Percentiles rank a stretch among this genome's conserved stretches.
These are phyloP conservation scores for Aeoliscus strigatus DNA, from an alignment of 2,797 vertebrate species.

Conservation along the genomic window DNA sequence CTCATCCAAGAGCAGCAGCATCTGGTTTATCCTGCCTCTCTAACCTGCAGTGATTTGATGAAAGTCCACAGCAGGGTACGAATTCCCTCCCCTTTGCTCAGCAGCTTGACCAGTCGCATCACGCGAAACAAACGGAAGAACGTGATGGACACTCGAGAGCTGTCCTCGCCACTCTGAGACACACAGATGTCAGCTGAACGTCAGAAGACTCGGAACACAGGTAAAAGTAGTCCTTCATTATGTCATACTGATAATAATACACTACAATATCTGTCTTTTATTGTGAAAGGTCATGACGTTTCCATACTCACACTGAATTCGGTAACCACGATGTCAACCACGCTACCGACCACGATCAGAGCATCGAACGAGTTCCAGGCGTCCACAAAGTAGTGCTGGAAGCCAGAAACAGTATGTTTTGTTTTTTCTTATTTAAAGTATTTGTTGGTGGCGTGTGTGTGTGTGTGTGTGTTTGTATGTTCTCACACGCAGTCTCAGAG, in stretches of 20 bases:
- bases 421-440: too few relatives aligned
- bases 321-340: conserved; percentile 96
- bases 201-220: too few relatives aligned
- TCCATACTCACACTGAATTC: conserved; percentile 92
- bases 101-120: conserved; percentile 96
- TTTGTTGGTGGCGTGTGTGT: background rate
- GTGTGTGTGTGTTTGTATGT: conserved; percentile 10
- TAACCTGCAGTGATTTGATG: conserved; percentile 96
- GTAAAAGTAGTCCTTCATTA: too few relatives aligned
- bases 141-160: conserved; percentile 95
- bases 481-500: conserved; percentile 91
- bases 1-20: background rate
- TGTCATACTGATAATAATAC: background rate
- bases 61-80: conserved; percentile 95
- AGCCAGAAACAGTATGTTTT: too few relatives aligned
- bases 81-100: conserved; percentile 96
- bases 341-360: conserved; percentile 97
- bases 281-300: too few relatives aligned
- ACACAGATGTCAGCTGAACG: background rate
- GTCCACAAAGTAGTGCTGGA: conserved; percentile 96
- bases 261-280: background rate
- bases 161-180: conserved; percentile 81
- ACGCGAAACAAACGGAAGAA: conserved; percentile 98
- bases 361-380: conserved; percentile 99
- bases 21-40: conserved; percentile 18